Base-by-base conservation (phyloP, 2,888 invertebrate species). In the Lithosia quadra region DNA sequence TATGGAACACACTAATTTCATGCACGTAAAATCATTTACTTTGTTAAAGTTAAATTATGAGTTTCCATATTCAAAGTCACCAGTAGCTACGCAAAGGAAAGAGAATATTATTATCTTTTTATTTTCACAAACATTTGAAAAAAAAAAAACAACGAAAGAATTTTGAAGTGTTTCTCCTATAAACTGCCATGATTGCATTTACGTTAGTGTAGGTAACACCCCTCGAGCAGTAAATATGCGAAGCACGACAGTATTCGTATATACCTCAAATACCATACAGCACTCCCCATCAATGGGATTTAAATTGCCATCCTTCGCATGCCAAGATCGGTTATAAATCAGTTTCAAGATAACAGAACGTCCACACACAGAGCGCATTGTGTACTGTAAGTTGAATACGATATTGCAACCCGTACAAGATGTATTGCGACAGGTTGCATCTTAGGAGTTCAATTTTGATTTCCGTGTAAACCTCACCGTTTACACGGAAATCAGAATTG, bases 241-340 rank as follows among this genome's bases (percentile, higher is more conserved):
- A 43, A 43, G 43, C 43, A 43, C 1, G 43, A 5, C 18, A 36
- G 3, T 10, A 60, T 10, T 49, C 24, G 34, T 22, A 61, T 36
- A 58, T 28, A 36, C n/a, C 36, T 63, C 15, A 18, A 59, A 58
- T 59, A 5, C 9, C 33, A 13, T n/a, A 24, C 4, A 21, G n/a
- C 55, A 15, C n/a, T 10, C 28, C 18, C 58, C 28, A 56, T 63
- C 58, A 59, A 33, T 28, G 34, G 53, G 43, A 24, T 63, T 59
- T 24, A 28, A 53, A 36, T 59, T 28, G 39, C 56, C 15, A 60
- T 49, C n/a, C 61, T 36, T 24, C n/a, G 58, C 53, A 63, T 63
- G 63, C 55, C 55, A 68, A 59, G 53, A 63, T 63, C 24, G 53
- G 36, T 59, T 15, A 63, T 68, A 59, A 68, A 68, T 68, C 63